Percentiles rank a stretch among this genome's conserved stretches.
Evolutionary conservation across 2,888 invertebrate genomes (phyloP).

Genomic region (Eupsilia transversa): DNA sequence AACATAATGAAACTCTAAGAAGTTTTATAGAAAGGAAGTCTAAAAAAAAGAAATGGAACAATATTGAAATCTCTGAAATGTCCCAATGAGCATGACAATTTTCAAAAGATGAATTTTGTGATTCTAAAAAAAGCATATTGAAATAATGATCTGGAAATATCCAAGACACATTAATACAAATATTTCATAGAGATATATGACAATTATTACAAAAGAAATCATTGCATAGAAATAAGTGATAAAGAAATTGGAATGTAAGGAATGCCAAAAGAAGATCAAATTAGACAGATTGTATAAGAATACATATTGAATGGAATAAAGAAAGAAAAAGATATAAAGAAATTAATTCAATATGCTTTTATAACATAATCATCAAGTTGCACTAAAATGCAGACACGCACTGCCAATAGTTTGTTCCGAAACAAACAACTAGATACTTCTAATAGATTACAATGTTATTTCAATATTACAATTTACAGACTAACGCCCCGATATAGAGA

Average conservation of each 20-base stretch:
- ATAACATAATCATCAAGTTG: constrained; percentile 83
- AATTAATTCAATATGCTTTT: constrained; percentile 89
- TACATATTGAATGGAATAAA: constrained; percentile 59
- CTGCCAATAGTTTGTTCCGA: constrained; percentile 85
- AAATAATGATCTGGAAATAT: constrained; percentile 79
- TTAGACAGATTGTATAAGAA: constrained; percentile 47
- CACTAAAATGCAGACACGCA: constrained; percentile 91
- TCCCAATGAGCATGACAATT: constrained; percentile 80
- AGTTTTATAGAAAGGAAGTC: constrained; percentile 16
- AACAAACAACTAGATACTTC: constrained; percentile 82
- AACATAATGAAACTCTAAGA: constrained; percentile 58
- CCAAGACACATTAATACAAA: constrained; percentile 49
- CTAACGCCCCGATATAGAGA: constrained; percentile 83
- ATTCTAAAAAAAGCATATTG: constrained; percentile 88
- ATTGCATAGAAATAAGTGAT: constrained; percentile 41
- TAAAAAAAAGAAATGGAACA: constrained; percentile 46
- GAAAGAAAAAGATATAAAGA: constrained; percentile 64
- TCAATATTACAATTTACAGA: constrained; percentile 84
- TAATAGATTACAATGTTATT: constrained; percentile 77
- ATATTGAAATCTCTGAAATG: constrained; percentile 81
- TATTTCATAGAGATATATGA: constrained; percentile 49
- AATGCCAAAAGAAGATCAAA: constrained; percentile 11
- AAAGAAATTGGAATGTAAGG: constrained; percentile 15
- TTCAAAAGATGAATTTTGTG: constrained; percentile 83
- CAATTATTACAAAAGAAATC: constrained; percentile 33